Evolutionary conservation across 1,140 invertebrate genomes (phyloP), one percentile per base, ranked within the genome.

Genomic region (Pseudomyrmex pallidus): DNA sequence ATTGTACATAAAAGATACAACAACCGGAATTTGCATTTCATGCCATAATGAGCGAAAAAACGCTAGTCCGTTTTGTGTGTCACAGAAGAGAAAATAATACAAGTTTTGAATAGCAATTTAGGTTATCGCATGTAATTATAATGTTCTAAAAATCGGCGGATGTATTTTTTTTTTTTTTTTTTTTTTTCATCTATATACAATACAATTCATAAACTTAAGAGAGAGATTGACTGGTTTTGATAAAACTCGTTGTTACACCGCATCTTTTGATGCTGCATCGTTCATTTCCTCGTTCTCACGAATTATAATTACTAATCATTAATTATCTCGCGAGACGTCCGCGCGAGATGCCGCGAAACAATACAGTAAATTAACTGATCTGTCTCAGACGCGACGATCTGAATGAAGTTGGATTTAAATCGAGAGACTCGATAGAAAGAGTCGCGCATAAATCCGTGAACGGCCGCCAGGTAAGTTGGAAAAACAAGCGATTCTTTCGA

Each of bases 291-390:
- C 64, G 20, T 61, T 59, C 54, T 20, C 66, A 70, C 68, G 56
- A 80, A 80, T 80, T 80, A 80, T 61, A 80, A 67, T 70, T 46
- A 50, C 76, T 46, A 70, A 80, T 80, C 54, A 72, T 80, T 80
- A 59, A 80, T 80, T 80, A 72, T 61, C 44, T 59, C 35, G 9
- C 57, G 46, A 50, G 44, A 80, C 64, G 20, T 78, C 9, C 64
- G 63, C 52, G 52, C 52, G 64, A 68, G 15, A 25, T 25, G 44
- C 52, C 54, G 66, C 66, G 12, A 80, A 50, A 80, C 20, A 80
- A 80, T 80, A 59, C 22, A 44, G 35, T 74, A 82, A 87, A 87
- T 84, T 86, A 87, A 87, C 74, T 62, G 74, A 87, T 87, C 82
- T 57, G 12, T 74, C 46, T 25, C 5, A n/a, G 10, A 50, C n/a